These are phyloP conservation scores for Eclectus roratus DNA, from an alignment of 2,113 vertebrate genomes.

Conservation along the genomic window DNA sequence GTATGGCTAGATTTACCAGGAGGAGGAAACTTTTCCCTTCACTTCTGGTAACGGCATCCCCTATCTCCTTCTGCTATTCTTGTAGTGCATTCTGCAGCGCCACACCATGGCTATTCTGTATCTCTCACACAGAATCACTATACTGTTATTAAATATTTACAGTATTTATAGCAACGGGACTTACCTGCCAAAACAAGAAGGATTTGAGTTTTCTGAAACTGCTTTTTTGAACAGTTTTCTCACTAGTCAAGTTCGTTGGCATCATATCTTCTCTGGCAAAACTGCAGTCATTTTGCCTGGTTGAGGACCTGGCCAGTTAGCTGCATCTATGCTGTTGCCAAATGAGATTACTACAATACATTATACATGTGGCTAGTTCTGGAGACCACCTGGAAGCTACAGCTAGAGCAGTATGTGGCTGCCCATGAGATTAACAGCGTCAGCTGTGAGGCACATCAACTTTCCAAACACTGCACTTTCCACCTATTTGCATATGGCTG, in stretches of 20 bases:
- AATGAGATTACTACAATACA: background rate
- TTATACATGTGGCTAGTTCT: background rate
- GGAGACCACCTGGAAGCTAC: constrained; percentile 47
- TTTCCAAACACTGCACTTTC: background rate
- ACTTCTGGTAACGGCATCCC: background rate
- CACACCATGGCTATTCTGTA: background rate
- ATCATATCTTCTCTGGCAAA: background rate
- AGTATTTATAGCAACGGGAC: background rate
- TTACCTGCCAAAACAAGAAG: background rate
- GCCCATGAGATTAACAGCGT: background rate
- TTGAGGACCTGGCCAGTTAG: background rate
- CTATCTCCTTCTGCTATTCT: background rate
- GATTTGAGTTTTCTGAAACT: background rate
- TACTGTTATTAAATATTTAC: background rate
- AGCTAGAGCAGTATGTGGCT: background rate
- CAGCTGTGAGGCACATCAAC: background rate
- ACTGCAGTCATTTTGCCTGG: background rate
- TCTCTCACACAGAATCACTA: background rate
- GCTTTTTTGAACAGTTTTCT: background rate
- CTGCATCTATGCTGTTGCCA: background rate
- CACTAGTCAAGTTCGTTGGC: background rate
- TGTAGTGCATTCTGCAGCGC: background rate
- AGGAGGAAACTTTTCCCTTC: background rate
- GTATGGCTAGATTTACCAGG: background rate
- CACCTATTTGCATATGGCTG: background rate